Base-by-base conservation (phyloP, 2,888 invertebrate species). In the Dione juno region DNA sequence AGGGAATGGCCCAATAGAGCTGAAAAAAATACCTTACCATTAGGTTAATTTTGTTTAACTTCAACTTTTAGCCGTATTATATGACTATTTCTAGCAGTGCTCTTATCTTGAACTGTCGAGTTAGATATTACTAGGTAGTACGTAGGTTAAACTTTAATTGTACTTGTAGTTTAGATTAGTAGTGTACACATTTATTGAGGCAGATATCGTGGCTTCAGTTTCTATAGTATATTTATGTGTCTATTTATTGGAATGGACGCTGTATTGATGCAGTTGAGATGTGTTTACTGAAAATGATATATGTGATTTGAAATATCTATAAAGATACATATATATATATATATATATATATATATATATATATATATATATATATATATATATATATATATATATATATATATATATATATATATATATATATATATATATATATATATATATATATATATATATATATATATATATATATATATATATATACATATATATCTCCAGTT, bases 121-220 rank as follows among this genome's bases (percentile, higher is more conserved):
- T 16, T 63, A 59, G 19, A 40, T 40, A 16, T 11, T 6, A 59
- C 40, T 43, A 14, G 54, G 28, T 28, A 28, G 28, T 43, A 14
- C 37, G 28, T 28, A 28, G 28, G 54, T 54, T 37, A 54, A 54
- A 54, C 37, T 54, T 54, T 54, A 54, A 54, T 37, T 54, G 37
- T 54, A 11, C n/a, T 37, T 35, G 37, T 54, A 10, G 54, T 16
- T 54, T 54, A 54, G 53, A 54, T 50, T 19, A 16, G 28, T 14
- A 35, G 35, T 54, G 37, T 37, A 11, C 35, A 35, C 37, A 37
- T 37, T 54, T 54, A 54, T n/a, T 54, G 35, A 35, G n/a, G 54
- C 37, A 37, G 37, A 54, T 54, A 54, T 10, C 37, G 37, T 37
- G n/a, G 16, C 16, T 54, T 16, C 6, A 11, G 13, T 54, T 37